Percentiles rank a stretch among this genome's conserved stretches.
Evolutionary conservation across 1,140 invertebrate species (phyloP).

Genomic region (Parasteatoda tepidariorum): DNA sequence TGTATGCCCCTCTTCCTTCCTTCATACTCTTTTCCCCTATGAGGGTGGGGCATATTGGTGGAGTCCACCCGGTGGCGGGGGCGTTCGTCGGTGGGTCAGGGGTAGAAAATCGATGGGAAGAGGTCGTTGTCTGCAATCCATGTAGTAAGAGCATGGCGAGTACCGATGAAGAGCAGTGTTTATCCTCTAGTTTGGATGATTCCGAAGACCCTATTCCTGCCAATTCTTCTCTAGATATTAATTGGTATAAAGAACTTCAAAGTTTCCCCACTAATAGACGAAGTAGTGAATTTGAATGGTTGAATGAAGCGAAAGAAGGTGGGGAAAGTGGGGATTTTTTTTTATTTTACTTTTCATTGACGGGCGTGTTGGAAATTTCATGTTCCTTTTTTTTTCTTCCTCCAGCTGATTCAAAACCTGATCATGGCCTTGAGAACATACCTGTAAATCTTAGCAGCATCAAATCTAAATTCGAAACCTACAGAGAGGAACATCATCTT

Average conservation of each 20-base stretch:
- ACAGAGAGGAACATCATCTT: constrained; percentile 70
- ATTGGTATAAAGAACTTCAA: constrained; percentile 44
- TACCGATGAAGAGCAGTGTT: constrained; percentile 7
- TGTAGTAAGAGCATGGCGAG: constrained; percentile 39
- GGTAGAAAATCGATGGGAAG: constrained; percentile 34
- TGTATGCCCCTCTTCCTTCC: neutral
- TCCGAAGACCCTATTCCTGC: constrained; percentile 14
- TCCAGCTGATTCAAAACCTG: constrained; percentile 87
- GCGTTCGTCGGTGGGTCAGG: constrained; percentile 20
- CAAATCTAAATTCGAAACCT: constrained; percentile 82
- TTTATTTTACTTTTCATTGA: neutral
- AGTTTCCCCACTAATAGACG: constrained; percentile 29
- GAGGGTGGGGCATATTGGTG: constrained; percentile 40
- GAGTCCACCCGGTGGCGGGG: constrained; percentile 23
- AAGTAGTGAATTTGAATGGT: constrained; percentile 25
- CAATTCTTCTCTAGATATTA: constrained; percentile 24
- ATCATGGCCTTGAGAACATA: constrained; percentile 86
- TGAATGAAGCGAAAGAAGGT: constrained; percentile 23
- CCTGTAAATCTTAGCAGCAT: constrained; percentile 74
- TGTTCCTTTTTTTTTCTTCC: constrained; percentile 62
- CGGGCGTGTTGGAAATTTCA: too few relatives aligned
- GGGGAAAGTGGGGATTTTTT: neutral
- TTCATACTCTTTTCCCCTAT: neutral
- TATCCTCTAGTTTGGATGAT: neutral
- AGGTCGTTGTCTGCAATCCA: constrained; percentile 24